A percentile compares a stretch with the other conserved stretches of the same genome.
Conservation (phyloP, 1,140 invertebrate genomes). For the Ruditapes philippinarum region DNA sequence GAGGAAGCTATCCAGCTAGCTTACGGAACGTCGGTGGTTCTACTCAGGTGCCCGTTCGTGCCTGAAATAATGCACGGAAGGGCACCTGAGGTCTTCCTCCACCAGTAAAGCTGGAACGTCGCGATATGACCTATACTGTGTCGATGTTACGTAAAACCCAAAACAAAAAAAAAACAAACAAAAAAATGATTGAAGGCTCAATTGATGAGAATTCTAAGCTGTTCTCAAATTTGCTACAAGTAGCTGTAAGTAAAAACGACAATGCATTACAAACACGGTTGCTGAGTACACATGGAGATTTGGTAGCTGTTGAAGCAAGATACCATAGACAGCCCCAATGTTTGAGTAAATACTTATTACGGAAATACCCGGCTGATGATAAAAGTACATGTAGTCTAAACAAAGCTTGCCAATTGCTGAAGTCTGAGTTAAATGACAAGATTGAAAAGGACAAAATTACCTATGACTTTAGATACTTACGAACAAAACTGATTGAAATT, state of each 20-base stretch:
- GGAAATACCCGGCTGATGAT: not conserved
- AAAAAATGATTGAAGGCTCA: too few relatives aligned
- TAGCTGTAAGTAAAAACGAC: slow-evolving; percentile 5
- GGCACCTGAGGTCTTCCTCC: too few relatives aligned
- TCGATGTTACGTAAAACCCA: too few relatives aligned
- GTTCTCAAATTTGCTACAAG: not conserved
- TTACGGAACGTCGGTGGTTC: too few relatives aligned
- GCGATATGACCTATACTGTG: too few relatives aligned
- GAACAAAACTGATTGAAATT: not conserved
- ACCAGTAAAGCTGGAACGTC: too few relatives aligned
- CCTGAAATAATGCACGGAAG: too few relatives aligned
- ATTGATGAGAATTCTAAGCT: slow-evolving; percentile 1
- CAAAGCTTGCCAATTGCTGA: not conserved
- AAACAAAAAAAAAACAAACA: too few relatives aligned
- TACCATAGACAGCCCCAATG: not conserved
- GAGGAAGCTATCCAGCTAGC: too few relatives aligned
- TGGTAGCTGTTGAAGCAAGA: slow-evolving; percentile 20
- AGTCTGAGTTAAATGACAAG: not conserved
- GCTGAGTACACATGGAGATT: not conserved
- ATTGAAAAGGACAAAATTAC: not conserved
- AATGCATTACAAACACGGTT: not conserved
- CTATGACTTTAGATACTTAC: not conserved
- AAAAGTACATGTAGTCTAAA: not conserved
- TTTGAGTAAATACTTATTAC: not conserved
- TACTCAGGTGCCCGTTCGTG: too few relatives aligned